Conservation (phyloP, 2,797 vertebrate genomes). For the Gila robusta region DNA sequence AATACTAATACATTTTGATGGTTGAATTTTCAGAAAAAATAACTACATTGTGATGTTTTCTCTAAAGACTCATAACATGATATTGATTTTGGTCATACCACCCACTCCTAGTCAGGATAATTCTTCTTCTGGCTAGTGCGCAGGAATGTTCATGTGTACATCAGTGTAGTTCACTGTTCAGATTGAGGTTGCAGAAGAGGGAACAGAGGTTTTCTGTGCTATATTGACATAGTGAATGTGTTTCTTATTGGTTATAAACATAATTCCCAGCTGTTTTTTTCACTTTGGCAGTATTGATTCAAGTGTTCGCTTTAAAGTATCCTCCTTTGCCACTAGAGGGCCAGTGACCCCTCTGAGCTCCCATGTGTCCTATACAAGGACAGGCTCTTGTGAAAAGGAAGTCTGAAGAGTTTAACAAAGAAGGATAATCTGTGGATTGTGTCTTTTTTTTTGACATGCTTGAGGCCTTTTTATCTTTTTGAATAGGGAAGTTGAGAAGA, state of each 20-base stretch:
- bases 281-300: neutral
- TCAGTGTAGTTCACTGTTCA: constrained; percentile 67
- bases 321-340: constrained; percentile 29
- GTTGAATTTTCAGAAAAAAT: neutral
- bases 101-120: constrained; percentile 60
- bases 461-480: neutral
- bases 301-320: neutral
- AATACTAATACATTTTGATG: neutral
- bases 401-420: neutral
- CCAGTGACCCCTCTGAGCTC: constrained; percentile 8
- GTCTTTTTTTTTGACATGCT: neutral
- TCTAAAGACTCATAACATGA: constrained; percentile 56
- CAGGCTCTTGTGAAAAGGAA: constrained; percentile 5
- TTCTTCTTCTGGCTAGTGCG: constrained; percentile 58
- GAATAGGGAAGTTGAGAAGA: neutral
- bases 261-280: neutral
- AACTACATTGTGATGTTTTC: neutral
- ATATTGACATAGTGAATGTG: neutral
- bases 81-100: constrained; percentile 56
- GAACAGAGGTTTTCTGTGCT: neutral
- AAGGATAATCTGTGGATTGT: neutral
- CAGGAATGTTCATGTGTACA: constrained; percentile 61
- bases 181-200: constrained; percentile 49
- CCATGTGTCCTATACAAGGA: neutral
- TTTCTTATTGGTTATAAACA: neutral